A percentile compares a stretch with the other conserved stretches of the same genome.
Evolutionary conservation across 2,797 vertebrate genomes (phyloP).

Genomic region (Enteromius viviparus): DNA sequence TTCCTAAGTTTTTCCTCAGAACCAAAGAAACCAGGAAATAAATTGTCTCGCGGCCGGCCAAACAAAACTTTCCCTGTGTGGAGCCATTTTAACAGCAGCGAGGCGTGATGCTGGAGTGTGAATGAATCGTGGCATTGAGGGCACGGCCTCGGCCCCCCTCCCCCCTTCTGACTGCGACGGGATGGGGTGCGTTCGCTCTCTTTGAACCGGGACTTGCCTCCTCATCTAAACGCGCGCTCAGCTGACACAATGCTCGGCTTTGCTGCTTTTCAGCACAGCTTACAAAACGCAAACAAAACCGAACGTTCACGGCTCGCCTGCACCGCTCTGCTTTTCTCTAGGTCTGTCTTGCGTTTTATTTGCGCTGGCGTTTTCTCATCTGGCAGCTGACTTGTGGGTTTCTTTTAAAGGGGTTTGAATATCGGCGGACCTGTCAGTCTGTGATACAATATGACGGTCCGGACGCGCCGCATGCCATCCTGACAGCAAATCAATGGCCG

Average conservation of each 20-base stretch:
- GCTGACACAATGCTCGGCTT: slow-evolving; percentile 45
- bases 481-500: background rate
- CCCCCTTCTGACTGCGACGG: slow-evolving; percentile 14
- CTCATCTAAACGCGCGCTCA: slow-evolving; percentile 36
- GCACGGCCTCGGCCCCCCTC: background rate
- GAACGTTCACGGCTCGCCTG: slow-evolving; percentile 63
- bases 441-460: slow-evolving; percentile 8
- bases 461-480: background rate
- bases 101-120: slow-evolving; percentile 13
- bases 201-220: slow-evolving; percentile 31
- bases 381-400: slow-evolving; percentile 31
- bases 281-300: slow-evolving; percentile 53
- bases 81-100: slow-evolving; percentile 37
- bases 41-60: background rate
- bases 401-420: slow-evolving; percentile 10
- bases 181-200: slow-evolving; percentile 3
- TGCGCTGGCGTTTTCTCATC: background rate
- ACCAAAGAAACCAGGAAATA: background rate
- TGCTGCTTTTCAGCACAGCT: slow-evolving; percentile 46
- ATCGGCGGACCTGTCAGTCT: background rate
- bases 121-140: slow-evolving; percentile 39
- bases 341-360: background rate
- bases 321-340: slow-evolving; percentile 17
- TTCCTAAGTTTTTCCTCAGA: background rate
- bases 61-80: slow-evolving; percentile 36